Evolutionary conservation across 2,888 invertebrate genomes (phyloP).

Genomic region (Synergus itoensis): DNA sequence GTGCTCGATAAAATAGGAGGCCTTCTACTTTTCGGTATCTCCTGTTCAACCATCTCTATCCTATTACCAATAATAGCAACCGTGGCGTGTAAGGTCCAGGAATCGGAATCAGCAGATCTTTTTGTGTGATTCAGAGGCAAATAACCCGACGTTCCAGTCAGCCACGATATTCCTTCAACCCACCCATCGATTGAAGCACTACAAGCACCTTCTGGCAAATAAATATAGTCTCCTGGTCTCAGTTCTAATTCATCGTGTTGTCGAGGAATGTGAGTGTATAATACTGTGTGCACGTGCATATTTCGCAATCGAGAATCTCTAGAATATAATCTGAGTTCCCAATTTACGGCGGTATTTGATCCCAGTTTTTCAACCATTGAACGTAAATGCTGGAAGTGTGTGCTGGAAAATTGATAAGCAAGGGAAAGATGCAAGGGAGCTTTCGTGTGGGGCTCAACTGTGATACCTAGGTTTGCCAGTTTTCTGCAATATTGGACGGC

Average conservation of each 20-base stretch:
- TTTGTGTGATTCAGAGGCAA: conserved; percentile 91
- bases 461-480: conserved; percentile 86
- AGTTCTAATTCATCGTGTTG: conserved; percentile 92
- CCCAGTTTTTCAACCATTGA: conserved; percentile 86
- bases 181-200: conserved; percentile 90
- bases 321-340: conserved; percentile 94
- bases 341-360: conserved; percentile 80
- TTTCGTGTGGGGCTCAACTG: conserved; percentile 89
- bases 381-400: conserved; percentile 86
- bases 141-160: conserved; percentile 88
- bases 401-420: conserved; percentile 91
- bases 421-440: conserved; percentile 90
- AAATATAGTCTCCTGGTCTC: conserved; percentile 91
- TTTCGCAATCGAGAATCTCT: conserved; percentile 87
- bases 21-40: conserved; percentile 64
- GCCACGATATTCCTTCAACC: conserved; percentile 92
- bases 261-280: conserved; percentile 87
- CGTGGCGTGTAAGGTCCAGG: conserved; percentile 92
- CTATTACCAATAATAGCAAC: conserved; percentile 77
- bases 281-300: conserved; percentile 86
- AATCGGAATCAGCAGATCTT: conserved; percentile 92
- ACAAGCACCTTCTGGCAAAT: conserved; percentile 87
- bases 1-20: conserved; percentile 64
- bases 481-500: conserved; percentile 90
- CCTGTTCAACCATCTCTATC: conserved; percentile 58